Conservation (phyloP, 2,888 invertebrate genomes). For the Trachelus troglodyta region DNA sequence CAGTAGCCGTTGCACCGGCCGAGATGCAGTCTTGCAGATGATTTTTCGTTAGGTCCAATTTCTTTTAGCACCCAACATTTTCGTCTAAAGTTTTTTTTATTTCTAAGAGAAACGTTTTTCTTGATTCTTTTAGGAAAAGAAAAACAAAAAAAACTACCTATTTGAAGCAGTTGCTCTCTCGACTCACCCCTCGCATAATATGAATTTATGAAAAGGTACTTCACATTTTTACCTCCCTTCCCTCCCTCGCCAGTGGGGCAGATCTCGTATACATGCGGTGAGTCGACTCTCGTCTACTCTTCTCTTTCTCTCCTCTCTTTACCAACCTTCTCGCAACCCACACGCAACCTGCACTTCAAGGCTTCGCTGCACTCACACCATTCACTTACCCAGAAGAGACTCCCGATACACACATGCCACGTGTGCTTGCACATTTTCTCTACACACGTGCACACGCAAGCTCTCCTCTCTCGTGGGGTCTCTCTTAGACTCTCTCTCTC, state of each 20-base stretch:
- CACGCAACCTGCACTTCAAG: constrained; percentile 45
- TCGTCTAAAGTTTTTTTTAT: no score
- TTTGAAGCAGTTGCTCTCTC: background rate
- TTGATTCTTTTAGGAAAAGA: no score
- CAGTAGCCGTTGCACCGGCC: no score
- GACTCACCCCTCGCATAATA: constrained; percentile 1
- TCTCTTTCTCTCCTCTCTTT: background rate
- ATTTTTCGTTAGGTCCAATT: no score
- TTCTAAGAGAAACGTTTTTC: no score
- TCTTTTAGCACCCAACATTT: no score
- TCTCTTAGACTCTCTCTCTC: constrained; percentile 13
- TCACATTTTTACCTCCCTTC: background rate
- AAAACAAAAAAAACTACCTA: background rate
- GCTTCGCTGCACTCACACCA: constrained; percentile 24
- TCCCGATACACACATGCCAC: constrained; percentile 21
- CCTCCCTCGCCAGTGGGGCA: background rate
- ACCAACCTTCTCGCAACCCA: constrained; percentile 30
- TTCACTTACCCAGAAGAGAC: no score
- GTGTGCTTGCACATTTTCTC: constrained; percentile 13
- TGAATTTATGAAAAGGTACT: constrained; percentile 6
- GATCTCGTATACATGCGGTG: constrained; percentile 22
- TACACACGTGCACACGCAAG: no score
- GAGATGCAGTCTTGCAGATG: no score
- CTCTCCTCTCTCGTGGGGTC: background rate
- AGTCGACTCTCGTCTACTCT: constrained; percentile 28